These are phyloP conservation scores for Champsocephalus esox DNA, from an alignment of 2,797 vertebrate genomes.

Conservation along the genomic window DNA sequence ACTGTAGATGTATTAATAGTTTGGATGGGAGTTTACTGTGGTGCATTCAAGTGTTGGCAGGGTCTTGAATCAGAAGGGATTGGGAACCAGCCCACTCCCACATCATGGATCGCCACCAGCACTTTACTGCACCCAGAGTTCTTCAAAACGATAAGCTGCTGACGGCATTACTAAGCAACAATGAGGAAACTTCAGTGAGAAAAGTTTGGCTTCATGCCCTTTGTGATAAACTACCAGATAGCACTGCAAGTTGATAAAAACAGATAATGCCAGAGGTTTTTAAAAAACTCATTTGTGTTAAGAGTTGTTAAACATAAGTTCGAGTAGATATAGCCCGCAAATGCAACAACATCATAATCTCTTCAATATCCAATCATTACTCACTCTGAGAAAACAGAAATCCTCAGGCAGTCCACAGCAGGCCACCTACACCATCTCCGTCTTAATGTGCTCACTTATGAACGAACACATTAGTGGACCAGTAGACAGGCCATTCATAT, in stretches of 20 bases:
- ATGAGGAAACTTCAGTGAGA: background rate
- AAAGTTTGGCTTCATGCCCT: background rate
- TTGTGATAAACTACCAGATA: background rate
- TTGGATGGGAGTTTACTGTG: conserved; percentile 19
- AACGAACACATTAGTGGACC: conserved; percentile 82
- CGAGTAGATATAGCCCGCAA: conserved; percentile 23
- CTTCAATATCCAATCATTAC: conserved; percentile 56
- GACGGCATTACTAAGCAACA: background rate
- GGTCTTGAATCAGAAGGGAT: conserved; percentile 15
- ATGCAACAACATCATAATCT: conserved; percentile 47
- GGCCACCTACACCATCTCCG: conserved; percentile 19
- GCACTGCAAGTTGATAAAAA: background rate
- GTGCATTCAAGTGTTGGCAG: conserved; percentile 33
- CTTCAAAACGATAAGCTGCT: background rate
- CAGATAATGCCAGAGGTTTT: background rate
- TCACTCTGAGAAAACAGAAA: conserved; percentile 48
- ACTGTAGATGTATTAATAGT: conserved; percentile 38
- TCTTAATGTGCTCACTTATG: conserved; percentile 81
- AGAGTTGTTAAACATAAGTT: conserved; percentile 35
- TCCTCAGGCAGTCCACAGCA: conserved; percentile 70
- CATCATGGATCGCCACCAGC: conserved; percentile 4
- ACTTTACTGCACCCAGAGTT: background rate
- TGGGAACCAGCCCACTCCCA: background rate
- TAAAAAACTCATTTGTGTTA: conserved; percentile 1
- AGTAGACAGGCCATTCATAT: conserved; percentile 75